Base-by-base conservation (phyloP, 2,113 vertebrate species). In the Seriola quinqueradiata region DNA sequence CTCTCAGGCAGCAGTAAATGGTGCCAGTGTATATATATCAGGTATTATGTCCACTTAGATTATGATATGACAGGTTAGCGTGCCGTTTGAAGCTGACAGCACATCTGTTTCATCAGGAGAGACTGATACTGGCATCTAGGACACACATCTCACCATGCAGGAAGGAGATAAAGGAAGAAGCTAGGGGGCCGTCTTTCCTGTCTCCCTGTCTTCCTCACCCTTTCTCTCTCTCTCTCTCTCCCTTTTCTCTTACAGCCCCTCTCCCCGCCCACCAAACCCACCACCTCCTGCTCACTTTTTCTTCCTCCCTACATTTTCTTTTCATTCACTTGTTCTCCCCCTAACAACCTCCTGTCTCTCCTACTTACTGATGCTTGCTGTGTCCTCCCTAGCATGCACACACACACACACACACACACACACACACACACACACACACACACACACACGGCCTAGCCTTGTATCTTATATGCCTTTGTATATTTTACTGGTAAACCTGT, bases 11-110 rank as follows among this genome's bases (percentile, higher is more conserved):
- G 94, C 93, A 93, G 92, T 95, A 95, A 96, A 95, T 93, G 93
- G 90, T 93, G 94, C 93, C 94, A 93, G 92, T 93, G 91, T 94
- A 92, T 94, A 94, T 95, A 94, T 95, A 95, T 96, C 95, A 95
- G 95, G 55, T 96, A 96, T 96, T 95, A 90, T 95, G 97, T 97
- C 96, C 97, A 94, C 95, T 96, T 93, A 85, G 94, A 96, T 99
- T 96, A 96, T 95, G 93, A 95, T 90, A 87, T 93, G 94, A 94
- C 94, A 94, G 95, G 94, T 95, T 96, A 95, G 93, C 95, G 91
- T 93, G 86, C 91, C 94, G 94, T 96, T 96, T 94, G 94, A 88
- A 96, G 95, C 94, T 96, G 96, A 97, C 96, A 96, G 96, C 94
- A 68, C 95, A 97, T 97, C 96, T 97, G 94, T 95, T 95, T 95